Base-by-base conservation (phyloP, 2,113 vertebrate genomes). In the Phrynocephalus versicolor region DNA sequence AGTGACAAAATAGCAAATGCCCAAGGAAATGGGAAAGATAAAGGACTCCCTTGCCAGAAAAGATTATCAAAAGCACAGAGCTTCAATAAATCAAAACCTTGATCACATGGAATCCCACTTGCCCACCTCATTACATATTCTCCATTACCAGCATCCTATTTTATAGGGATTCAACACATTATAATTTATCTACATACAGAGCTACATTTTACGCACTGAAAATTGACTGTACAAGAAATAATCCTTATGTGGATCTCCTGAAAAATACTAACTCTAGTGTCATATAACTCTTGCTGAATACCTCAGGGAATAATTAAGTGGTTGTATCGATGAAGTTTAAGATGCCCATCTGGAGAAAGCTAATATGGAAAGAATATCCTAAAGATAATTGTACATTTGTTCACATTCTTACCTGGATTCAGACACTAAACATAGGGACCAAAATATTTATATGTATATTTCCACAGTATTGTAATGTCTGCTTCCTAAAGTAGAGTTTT, bases 61-160 rank as follows among this genome's bases (percentile, higher is more conserved):
- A 84, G 13, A 13, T 58, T 39, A 16, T 12, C 45, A 39, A 12
- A 67, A 3, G 2, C 74, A 39, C n/a, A 85, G 0, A 57, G 23
- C 6, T 13, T 78, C n/a, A 78, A 33, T 45, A 85, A 78, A 51
- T 37, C 12, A 3, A 70, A 0, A 67, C 19, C 13, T 51, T 41
- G 67, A 0, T 0, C 37, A 33, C 3, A 1, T 25, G 71, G 0
- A 6, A 21, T 37, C 73, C 30, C 1, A 1, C 25, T n/a, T 2
- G 13, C 51, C 41, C 2, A 35, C 18, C 45, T 27, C 21, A 21
- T 25, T 12, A 12, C 69, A 45, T 5, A 70, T 84, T 77, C 62
- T 57, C 30, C 45, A 58, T 35, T 45, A 76, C 39, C 39, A 51
- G 58, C 6, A 10, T 8, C 8, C 14, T 8, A 65, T 27, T 82